phyloP scores from a whole-genome alignment of 2,797 vertebrate genomes.

The Malurus leucopterus region DNA sequence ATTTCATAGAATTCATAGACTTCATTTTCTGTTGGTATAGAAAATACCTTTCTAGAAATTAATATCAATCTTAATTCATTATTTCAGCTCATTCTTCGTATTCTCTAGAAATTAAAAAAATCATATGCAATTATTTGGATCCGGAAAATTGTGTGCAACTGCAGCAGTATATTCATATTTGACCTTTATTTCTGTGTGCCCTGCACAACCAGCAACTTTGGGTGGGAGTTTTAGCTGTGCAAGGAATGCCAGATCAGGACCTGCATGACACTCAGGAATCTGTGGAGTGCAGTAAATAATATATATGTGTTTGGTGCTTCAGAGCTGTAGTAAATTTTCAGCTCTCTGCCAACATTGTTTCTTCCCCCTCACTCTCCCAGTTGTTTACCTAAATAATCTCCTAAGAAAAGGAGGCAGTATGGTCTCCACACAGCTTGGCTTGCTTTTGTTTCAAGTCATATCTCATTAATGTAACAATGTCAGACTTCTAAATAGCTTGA shows the following conservation, averaged over 20 bases:
- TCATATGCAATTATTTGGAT: neutral
- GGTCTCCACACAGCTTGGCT: neutral
- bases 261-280: slow-evolving; percentile 41
- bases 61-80: neutral
- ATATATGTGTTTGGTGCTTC: slow-evolving; percentile 13
- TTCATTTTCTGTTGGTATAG: neutral
- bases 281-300: slow-evolving; percentile 41
- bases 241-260: slow-evolving; percentile 43
- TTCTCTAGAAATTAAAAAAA: neutral
- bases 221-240: slow-evolving; percentile 12
- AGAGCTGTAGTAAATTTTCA: slow-evolving; percentile 40
- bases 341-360: neutral
- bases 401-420: neutral
- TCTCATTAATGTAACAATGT: slow-evolving; percentile 5
- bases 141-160: neutral
- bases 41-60: neutral
- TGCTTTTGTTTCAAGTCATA: neutral
- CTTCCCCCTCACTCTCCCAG: slow-evolving; percentile 18
- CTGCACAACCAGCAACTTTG: neutral
- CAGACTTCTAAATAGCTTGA: neutral
- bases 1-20: neutral
- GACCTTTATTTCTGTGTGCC: neutral
- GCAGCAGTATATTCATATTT: neutral
- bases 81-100: neutral
- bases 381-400: slow-evolving; percentile 52